Conservation (phyloP, 2,113 vertebrate species). For the Chlamydotis undulata region DNA sequence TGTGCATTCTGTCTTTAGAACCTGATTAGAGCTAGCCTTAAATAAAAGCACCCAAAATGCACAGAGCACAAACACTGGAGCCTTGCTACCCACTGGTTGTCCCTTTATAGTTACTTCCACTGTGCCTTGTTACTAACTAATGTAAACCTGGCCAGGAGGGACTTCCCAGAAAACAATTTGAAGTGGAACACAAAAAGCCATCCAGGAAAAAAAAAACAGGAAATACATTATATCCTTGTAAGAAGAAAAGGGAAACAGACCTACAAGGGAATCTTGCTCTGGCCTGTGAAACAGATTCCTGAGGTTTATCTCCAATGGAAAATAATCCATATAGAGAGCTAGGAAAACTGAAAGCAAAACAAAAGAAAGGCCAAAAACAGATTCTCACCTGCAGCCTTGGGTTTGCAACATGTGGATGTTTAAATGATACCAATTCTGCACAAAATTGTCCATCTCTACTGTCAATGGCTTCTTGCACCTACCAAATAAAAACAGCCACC, state of each 20-base stretch:
- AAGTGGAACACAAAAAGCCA: not conserved
- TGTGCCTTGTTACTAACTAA: not conserved
- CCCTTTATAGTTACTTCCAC: not conserved
- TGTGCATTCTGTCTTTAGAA: not conserved
- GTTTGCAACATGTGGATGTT: slow-evolving; percentile 95
- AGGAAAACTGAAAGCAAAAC: not conserved
- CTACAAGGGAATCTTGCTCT: not conserved
- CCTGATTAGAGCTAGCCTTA: not conserved
- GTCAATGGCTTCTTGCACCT: slow-evolving; percentile 92
- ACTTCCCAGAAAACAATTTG: not conserved
- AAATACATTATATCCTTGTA: not conserved
- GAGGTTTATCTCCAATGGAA: not conserved
- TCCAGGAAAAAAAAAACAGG: not conserved
- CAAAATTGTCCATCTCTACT: slow-evolving; percentile 84
- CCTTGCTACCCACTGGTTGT: not conserved
- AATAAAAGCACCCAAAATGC: not conserved
- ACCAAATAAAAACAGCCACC: not conserved
- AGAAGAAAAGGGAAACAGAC: not conserved
- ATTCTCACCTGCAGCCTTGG: slow-evolving; percentile 88
- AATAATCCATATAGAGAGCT: not conserved
- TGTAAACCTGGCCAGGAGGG: not conserved
- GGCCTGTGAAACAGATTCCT: not conserved
- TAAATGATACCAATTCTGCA: slow-evolving; percentile 93
- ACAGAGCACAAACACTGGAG: not conserved
- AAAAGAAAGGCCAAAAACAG: not conserved